Evolutionary conservation across 2,888 invertebrate species (phyloP), one percentile per base, ranked within the genome.

Genomic region (Cataglyphis cursor): DNA sequence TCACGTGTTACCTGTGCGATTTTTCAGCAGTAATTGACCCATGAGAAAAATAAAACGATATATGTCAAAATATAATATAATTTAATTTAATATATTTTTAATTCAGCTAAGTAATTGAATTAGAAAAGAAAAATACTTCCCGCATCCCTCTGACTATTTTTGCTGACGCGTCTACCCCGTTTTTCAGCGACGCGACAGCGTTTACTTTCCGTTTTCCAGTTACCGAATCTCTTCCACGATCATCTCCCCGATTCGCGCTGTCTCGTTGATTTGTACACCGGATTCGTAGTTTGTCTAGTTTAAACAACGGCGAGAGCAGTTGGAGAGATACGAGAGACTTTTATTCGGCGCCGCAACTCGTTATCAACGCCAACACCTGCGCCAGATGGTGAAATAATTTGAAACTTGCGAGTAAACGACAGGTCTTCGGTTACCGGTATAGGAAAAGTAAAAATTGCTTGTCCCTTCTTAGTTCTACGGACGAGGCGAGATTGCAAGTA

Each of bases 311-410:
- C 76, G 68, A 61, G 68, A 61, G 35, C 59, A 68, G 78, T 59
- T 66, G 44, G 18, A 51, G 51, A 51, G 59, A 80, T 68, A 68
- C 70, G 44, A 12, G 24, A 59, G 76, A 78, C 78, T 80, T 70
- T 80, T 80, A 80, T 80, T 80, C 61, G 57, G 18, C 24, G 66
- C 65, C 81, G 81, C 80, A 83, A 91, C 89, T 90, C 89, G 88
- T 91, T 90, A 91, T 86, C 81, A 64, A 59, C 65, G 86, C 68
- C 89, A 88, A 73, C 92, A 91, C 86, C 90, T 92, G 93, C 87
- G 74, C 86, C 86, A 90, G 91, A 92, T 92, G 90, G 88, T 89
- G 86, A 92, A 91, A 93, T 92, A 91, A 93, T 93, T 92, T 85
- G 92, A 85, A 92, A 91, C 87, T 93, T 24, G 76, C 65, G 64